Base-by-base conservation (phyloP, 2,888 invertebrate genomes). In the Geophilus truncorum region DNA sequence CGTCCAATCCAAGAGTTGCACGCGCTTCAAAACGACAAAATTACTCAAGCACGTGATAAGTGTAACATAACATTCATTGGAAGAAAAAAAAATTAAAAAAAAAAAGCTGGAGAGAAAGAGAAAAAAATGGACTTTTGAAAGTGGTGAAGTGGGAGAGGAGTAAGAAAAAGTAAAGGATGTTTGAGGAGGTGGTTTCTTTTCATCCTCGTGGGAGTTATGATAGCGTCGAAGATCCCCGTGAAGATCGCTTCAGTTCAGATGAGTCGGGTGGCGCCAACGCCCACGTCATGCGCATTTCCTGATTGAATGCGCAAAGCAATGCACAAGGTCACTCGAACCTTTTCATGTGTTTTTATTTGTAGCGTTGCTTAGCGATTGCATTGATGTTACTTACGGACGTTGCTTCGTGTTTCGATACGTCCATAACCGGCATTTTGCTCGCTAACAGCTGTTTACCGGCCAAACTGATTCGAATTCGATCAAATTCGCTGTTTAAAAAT, bases 131-230 rank as follows among this genome's bases (percentile, higher is more conserved):
- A n/a, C n/a, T n/a, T n/a, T n/a, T n/a, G n/a, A n/a, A n/a, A n/a
- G n/a, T n/a, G n/a, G n/a, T n/a, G n/a, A 34, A 18, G 78, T 18
- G 76, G 76, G 28, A 23, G 76, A 21, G 7, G 76, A 28, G 76
- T 6, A 76, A 25, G 76, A 76, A 28, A 25, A 25, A n/a, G 77
- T 30, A n/a, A 18, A 28, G 70, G 76, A 76, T 25, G n/a, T 76
- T 76, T 32, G 76, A 76, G 76, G 76, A 32, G 76, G 76, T 28
- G 57, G 57, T 57, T 57, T 57, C 57, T 57, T 57, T 57, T 57
- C 57, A 57, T 57, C 57, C 23, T 21, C 23, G 57, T 57, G 57
- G 57, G 57, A 57, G 57, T 57, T 57, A 57, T 57, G 57, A 57
- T 57, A 57, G 57, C 57, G 57, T 57, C 57, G 57, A 57, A 57